phyloP scores from a whole-genome alignment of 2,888 invertebrate species.

The Spodoptera picta region DNA sequence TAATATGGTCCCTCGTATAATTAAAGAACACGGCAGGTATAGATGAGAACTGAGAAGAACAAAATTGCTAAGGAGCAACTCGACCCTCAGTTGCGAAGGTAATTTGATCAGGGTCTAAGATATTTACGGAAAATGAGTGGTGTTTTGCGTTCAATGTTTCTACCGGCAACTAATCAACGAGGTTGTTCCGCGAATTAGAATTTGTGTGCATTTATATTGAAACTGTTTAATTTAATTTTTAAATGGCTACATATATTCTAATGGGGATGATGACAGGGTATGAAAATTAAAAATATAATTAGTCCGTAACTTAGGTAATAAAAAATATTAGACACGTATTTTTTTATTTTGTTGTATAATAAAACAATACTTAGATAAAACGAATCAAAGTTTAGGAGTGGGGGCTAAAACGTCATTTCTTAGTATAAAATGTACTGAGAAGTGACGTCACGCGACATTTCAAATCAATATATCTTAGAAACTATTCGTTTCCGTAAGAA shows the following conservation, averaged over 20 bases:
- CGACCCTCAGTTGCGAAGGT: slow-evolving; percentile 24
- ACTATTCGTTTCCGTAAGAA: too few species aligned
- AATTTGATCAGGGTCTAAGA: slow-evolving; percentile 46
- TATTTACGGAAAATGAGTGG: slow-evolving; percentile 45
- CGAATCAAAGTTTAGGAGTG: too few species aligned
- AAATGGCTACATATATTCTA: neutral
- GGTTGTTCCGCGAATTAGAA: slow-evolving; percentile 19
- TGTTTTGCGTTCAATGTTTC: slow-evolving; percentile 19
- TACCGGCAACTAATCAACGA: slow-evolving; percentile 39
- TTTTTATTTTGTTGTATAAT: too few species aligned
- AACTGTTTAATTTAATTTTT: neutral
- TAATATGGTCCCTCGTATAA: slow-evolving; percentile 50
- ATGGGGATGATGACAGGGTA: too few species aligned
- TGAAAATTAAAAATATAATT: too few species aligned
- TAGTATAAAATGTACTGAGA: too few species aligned
- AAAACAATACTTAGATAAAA: too few species aligned
- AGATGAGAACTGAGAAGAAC: slow-evolving; percentile 43
- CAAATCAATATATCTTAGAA: too few species aligned
- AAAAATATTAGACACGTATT: too few species aligned
- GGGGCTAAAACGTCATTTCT: too few species aligned
- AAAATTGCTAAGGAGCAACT: slow-evolving; percentile 42
- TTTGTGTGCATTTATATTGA: slow-evolving; percentile 3
- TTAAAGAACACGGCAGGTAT: slow-evolving; percentile 47
- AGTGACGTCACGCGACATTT: too few species aligned
- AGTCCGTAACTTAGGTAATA: too few species aligned